Evolutionary conservation across 53 echinoderm and acorn worm genomes (phyloP).

Genomic region (Pentamera pediparva): DNA sequence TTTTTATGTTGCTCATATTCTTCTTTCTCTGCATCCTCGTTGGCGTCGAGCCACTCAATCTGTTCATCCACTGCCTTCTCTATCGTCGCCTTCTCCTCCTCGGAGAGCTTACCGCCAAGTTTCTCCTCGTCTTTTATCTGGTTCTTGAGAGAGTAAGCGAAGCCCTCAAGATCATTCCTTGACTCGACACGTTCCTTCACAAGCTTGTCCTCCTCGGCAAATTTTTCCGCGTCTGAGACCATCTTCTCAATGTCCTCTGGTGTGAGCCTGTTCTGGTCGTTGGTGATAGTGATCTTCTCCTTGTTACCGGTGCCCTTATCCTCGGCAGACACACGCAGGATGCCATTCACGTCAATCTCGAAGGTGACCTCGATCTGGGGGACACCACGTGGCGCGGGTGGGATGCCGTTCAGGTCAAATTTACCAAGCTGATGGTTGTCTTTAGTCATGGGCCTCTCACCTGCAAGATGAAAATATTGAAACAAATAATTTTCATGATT

Average conservation of each 20-base stretch:
- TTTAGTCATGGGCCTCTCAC: constrained; percentile 96
- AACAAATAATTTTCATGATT: too few species aligned
- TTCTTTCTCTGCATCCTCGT: constrained; percentile 90
- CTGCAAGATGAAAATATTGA: constrained; percentile 22
- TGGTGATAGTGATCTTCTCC: constrained; percentile 97
- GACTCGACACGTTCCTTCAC: constrained; percentile 85
- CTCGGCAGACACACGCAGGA: constrained; percentile 87
- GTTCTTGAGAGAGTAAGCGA: constrained; percentile 92
- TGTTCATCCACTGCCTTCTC: constrained; percentile 73
- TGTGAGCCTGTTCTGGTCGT: constrained; percentile 95
- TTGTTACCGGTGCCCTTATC: constrained; percentile 99
- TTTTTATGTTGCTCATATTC: constrained; percentile 94
- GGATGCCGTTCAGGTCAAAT: constrained; percentile 94
- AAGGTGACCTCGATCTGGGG: constrained; percentile 98
- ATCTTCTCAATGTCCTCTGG: constrained; percentile 98
- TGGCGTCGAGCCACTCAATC: constrained; percentile 93
- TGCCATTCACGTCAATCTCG: constrained; percentile 97
- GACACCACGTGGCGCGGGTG: constrained; percentile 94
- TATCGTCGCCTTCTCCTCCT: constrained; percentile 82
- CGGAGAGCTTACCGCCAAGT: constrained; percentile 84
- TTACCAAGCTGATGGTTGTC: constrained; percentile 98
- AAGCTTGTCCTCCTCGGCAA: constrained; percentile 82
- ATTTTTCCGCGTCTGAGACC: constrained; percentile 88
- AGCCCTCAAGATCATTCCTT: constrained; percentile 91
- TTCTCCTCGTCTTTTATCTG: constrained; percentile 93